phyloP scores from a whole-genome alignment of 2,888 invertebrate species.

The Heliconius ethilla region DNA sequence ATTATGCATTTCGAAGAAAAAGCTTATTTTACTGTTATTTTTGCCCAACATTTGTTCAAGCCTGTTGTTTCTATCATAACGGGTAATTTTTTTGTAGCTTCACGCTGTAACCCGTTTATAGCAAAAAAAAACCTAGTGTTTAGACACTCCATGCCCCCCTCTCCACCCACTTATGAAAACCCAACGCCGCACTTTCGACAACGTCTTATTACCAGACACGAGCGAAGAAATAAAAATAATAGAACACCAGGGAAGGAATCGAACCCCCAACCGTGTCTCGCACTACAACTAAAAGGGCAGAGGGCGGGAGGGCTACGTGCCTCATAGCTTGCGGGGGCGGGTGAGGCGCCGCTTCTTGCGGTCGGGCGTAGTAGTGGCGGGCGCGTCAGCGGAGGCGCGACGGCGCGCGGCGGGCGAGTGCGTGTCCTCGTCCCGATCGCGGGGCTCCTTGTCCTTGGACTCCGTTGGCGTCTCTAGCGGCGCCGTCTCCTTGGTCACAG shows the following conservation, averaged over 20 bases:
- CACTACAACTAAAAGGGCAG: background rate
- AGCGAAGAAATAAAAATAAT: background rate
- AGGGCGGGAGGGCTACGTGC: background rate
- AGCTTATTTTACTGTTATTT: background rate
- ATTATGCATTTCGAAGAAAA: background rate
- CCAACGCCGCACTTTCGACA: too few relatives aligned
- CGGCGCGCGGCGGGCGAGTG: constrained; percentile 65
- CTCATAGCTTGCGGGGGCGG: constrained; percentile 74
- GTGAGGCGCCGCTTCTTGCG: constrained; percentile 78
- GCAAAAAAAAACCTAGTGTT: too few relatives aligned
- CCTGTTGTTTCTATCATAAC: background rate
- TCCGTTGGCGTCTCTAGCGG: constrained; percentile 42
- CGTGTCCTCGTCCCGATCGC: constrained; percentile 47
- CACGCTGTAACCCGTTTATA: background rate
- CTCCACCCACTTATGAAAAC: too few relatives aligned
- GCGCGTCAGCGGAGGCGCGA: constrained; percentile 71
- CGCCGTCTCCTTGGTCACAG: background rate
- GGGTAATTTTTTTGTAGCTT: background rate
- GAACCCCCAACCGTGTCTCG: background rate
- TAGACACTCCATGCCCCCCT: too few relatives aligned
- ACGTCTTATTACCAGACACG: background rate
- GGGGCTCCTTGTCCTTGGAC: constrained; percentile 43
- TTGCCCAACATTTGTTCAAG: constrained; percentile 17
- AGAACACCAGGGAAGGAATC: too few relatives aligned
- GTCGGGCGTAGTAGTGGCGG: constrained; percentile 68